These are phyloP conservation scores for Fundulus diaphanus DNA, from an alignment of 2,797 vertebrate genomes.

Conservation along the genomic window DNA sequence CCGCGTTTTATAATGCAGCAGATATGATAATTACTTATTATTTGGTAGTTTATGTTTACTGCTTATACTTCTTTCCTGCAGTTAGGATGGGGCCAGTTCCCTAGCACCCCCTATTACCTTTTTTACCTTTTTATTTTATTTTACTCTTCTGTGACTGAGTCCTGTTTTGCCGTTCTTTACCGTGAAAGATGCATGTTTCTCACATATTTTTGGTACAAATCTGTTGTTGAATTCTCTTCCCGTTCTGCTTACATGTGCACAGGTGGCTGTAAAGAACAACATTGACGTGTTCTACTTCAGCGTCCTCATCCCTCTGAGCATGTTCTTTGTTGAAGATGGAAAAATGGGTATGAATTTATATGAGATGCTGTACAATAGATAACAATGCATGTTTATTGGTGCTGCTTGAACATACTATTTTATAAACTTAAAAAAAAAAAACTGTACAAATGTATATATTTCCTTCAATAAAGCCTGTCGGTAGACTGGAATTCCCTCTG, in stretches of 20 bases:
- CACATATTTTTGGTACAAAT: background rate
- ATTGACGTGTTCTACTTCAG: conserved; percentile 99
- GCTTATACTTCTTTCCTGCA: too few relatives aligned
- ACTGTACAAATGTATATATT: background rate
- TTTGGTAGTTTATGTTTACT: too few relatives aligned
- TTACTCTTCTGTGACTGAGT: background rate
- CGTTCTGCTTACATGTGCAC: conserved; percentile 22
- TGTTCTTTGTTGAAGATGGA: conserved; percentile 98
- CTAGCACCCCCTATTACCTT: too few relatives aligned
- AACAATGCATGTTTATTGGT: background rate
- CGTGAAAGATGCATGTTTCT: background rate
- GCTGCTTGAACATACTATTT: background rate
- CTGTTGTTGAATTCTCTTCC: background rate
- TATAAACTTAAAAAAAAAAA: background rate
- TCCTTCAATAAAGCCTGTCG: background rate
- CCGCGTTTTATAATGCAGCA: too few relatives aligned
- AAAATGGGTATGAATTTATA: conserved; percentile 91
- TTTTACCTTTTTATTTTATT: background rate
- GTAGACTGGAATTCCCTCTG: background rate
- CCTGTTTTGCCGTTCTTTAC: background rate
- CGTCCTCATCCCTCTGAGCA: conserved; percentile 94
- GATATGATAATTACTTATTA: too few relatives aligned
- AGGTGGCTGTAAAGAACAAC: conserved; percentile 99
- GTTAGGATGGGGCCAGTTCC: too few relatives aligned
- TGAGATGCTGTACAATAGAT: background rate